Evolutionary conservation across 2,113 vertebrate species (phyloP), one percentile per base, ranked within the genome.

Genomic region (Cyanistes caeruleus): DNA sequence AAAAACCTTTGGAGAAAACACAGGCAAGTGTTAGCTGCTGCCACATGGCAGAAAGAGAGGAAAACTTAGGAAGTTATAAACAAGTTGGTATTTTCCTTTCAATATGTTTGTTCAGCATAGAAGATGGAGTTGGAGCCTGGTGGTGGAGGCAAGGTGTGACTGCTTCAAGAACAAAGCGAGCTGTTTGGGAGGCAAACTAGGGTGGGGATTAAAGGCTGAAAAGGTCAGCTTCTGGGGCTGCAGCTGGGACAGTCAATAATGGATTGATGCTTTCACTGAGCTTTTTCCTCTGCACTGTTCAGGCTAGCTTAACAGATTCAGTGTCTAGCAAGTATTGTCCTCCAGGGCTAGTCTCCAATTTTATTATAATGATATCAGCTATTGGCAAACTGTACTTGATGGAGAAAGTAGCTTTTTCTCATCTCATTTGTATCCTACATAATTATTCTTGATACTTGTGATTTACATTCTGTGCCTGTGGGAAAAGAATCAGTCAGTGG

Each of bases 391-490:
- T 91, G 77, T 74, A 84, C 64, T 94, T 93, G 84, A 77, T 91
- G 64, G 52, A 89, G 41, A 87, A 90, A 70, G 63, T 78, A 80
- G 19, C 49, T 84, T 79, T 64, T 69, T 78, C 58, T 88, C 46
- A 59, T 94, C 49, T 95, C 56, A 59, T 93, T 95, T 93, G 63
- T 93, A 87, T 81, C 56, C 72, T 84, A 70, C 21, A 25, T 87
- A 95, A 96, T 90, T 91, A 81, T 89, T 84, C 69, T 52, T 44
- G 35, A 68, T 94, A 55, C 75, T 82, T 79, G 48, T 64, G 39
- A 92, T 78, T 94, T 76, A 94, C 56, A 68, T 72, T 39, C 56
- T 91, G 53, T 90, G 95, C 73, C 83, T 77, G 56, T 56, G 60
- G 74, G 74, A 96, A 91, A 76, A 70, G 22, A 95, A 84, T 81